These are phyloP conservation scores for Otolemur garnettii DNA, from an alignment of 2,113 vertebrate species.

Conservation along the genomic window DNA sequence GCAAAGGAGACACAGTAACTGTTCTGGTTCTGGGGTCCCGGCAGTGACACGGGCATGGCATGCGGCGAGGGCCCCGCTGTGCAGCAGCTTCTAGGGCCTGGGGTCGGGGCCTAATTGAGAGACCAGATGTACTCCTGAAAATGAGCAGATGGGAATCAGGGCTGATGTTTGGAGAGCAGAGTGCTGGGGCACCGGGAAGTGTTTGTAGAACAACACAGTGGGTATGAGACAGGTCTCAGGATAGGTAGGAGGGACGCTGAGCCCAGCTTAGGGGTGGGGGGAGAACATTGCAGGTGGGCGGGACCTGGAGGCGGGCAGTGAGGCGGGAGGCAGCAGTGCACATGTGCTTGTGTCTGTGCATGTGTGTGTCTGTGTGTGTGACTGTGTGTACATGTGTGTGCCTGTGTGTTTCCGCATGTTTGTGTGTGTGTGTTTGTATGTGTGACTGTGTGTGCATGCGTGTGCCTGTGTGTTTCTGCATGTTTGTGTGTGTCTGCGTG, in stretches of 20 bases:
- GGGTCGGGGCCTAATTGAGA: not conserved
- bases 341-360: not conserved
- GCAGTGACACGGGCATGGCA: rapidly evolving
- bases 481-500: too few species aligned
- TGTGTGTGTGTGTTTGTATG: not conserved
- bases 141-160: not conserved
- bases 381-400: rapidly evolving
- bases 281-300: rapidly evolving
- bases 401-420: rapidly evolving
- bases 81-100: rapidly evolving
- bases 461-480: not conserved
- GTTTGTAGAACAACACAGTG: rapidly evolving
- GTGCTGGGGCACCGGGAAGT: rapidly evolving
- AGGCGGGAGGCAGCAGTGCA: not conserved
- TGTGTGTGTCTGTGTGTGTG: not conserved
- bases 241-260: not conserved
- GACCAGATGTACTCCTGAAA: too few species aligned
- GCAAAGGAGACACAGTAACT: not conserved
- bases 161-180: not conserved
- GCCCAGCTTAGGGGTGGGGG: not conserved
- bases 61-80: rapidly evolving
- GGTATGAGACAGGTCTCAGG: rapidly evolving
- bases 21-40: too few species aligned
- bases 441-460: not conserved
- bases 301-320: not conserved